Evolutionary conservation across 53 echinoderm and acorn worm genomes (phyloP), one percentile per base, ranked within the genome.

Genomic region (Crossaster papposus): DNA sequence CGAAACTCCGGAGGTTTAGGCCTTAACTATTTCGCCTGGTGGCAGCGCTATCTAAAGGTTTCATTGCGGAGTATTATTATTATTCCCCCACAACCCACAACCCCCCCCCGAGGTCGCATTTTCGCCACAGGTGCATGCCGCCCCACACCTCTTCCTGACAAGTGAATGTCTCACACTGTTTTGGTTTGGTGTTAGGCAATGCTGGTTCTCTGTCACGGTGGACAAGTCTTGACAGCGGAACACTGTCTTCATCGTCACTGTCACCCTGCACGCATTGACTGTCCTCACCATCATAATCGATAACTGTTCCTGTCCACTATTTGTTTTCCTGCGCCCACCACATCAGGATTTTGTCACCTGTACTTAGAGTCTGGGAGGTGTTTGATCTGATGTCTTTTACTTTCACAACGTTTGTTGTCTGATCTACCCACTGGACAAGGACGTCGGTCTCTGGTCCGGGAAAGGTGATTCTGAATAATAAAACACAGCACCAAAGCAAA

Each of bases 311-410:
- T 23, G 28, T 70, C 28, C 71, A 70, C 71, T 29, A 70, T 70
- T 29, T 70, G 10, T 23, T 70, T 23, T 70, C 71, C 71, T 14
- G 24, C 22, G 71, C 24, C 71, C 71, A 70, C 71, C 71, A 70
- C 71, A 70, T 70, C 17, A 70, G 71, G n/a, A 70, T 70, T 14
- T 23, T 70, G 71, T 2, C 22, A 23, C 71, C 71, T 70, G 10
- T 70, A 13, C 71, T 2, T 10, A 70, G 71, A 70, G 31, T 70
- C 17, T 23, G 71, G 71, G 7, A 70, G 71, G 71, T 70, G 71
- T 70, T 70, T 18, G 71, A 70, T 23, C 71, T 70, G 31, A 70
- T 70, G 28, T 70, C 71, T 70, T 70, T 70, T 26, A 70, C 71
- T 70, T 70, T 70, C 71, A 70, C 71, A 23, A 70, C 22, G 28